Evolutionary conservation across 1,140 invertebrate species (phyloP).

Genomic region (Melitaea cinxia): DNA sequence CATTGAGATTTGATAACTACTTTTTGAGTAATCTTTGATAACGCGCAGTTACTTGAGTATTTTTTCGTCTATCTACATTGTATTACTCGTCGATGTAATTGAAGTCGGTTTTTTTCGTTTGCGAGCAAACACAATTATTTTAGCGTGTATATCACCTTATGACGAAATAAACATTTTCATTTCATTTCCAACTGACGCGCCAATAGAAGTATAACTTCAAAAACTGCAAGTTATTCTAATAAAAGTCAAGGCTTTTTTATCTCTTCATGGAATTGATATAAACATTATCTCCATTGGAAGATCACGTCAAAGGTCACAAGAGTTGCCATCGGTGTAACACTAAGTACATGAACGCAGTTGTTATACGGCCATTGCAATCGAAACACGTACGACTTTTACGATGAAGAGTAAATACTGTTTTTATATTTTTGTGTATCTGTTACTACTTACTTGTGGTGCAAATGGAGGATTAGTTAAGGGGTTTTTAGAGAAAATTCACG

Average conservation of each 20-base stretch:
- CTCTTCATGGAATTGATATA: conserved; percentile 4
- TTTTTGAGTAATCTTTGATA: too few relatives aligned
- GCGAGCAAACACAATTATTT: too few relatives aligned
- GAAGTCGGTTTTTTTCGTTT: too few relatives aligned
- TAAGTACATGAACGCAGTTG: neutral
- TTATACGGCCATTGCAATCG: conserved; percentile 2
- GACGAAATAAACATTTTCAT: too few relatives aligned
- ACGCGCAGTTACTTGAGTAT: too few relatives aligned
- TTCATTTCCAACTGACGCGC: too few relatives aligned
- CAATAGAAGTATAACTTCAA: too few relatives aligned
- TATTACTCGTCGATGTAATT: too few relatives aligned
- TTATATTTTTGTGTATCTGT: conserved; percentile 17
- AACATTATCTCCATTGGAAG: conserved; percentile 28
- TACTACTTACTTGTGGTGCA: conserved; percentile 17
- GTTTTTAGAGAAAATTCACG: conserved; percentile 23
- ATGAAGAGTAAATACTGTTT: conserved; percentile 35
- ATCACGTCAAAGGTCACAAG: conserved; percentile 13
- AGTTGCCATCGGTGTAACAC: neutral
- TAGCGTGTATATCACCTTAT: too few relatives aligned
- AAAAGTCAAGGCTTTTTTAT: neutral
- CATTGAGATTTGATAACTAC: too few relatives aligned
- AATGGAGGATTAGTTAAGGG: conserved; percentile 26
- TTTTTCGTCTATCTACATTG: too few relatives aligned
- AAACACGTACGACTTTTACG: conserved; percentile 15
- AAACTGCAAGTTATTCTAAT: neutral